Base-by-base conservation (phyloP, 1,140 invertebrate genomes). In the Rhizoglyphus robini region DNA sequence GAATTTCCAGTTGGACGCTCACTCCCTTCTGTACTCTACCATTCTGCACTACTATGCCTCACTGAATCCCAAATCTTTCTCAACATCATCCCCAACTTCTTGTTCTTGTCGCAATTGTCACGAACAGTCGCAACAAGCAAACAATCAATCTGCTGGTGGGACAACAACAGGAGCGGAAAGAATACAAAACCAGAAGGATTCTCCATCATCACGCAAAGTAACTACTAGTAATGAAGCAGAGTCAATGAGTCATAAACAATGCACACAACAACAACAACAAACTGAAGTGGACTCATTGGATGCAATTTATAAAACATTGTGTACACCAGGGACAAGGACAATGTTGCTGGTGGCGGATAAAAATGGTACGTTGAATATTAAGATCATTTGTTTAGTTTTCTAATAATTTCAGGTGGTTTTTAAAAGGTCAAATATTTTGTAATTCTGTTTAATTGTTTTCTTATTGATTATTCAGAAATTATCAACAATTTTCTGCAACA, bases 341-440 rank as follows among this genome's bases (percentile, higher is more conserved):
- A 29, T 60, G 15, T 20, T 60, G 27, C 29, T 60, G 15, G 1
- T 60, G 27, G 58, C 58, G 1, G 27, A 60, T 60, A 60, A 60
- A 27, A 15, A 46, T 29, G 51, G 51, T 54, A 54, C n/a, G 23
- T 15, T 15, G 23, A 46, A 15, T 15, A 23, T 15, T 15, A 15
- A 46, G 41, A 15, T 15, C 15, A 46, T 11, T 54, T 54, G 51
- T 54, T 54, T 54, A 5, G 20, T 54, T 54, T 54, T 54, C 23
- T 11, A 54, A n/a, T n/a, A n/a, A n/a, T n/a, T n/a, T n/a, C n/a
- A n/a, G n/a, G n/a, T n/a, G n/a, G n/a, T n/a, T n/a, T n/a, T n/a
- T n/a, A n/a, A n/a, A n/a, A n/a, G n/a, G n/a, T 41, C 18, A 41
- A 54, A 54, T 54, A 54, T 27, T 54, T 54, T n/a, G n/a, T n/a